phyloP scores from a whole-genome alignment of 2,797 vertebrate species.

The Botia almorhae region DNA sequence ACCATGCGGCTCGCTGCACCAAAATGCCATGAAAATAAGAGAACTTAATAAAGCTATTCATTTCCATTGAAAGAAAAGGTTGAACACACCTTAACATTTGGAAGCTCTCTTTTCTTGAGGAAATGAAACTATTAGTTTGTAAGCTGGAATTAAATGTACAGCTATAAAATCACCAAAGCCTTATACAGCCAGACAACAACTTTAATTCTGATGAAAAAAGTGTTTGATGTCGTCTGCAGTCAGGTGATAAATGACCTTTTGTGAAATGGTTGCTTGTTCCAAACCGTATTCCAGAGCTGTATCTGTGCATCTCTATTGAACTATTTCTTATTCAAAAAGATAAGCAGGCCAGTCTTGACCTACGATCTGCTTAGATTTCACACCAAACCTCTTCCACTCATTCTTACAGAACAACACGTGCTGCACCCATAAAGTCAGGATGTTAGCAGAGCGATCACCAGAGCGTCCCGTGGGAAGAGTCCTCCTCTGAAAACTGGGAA shows the following conservation, averaged over 20 bases:
- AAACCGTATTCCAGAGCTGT: background rate
- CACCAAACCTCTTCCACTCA: constrained; percentile 15
- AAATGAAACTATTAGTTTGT: constrained; percentile 54
- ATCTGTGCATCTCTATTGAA: background rate
- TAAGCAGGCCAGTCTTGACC: constrained; percentile 11
- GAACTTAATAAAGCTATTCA: constrained; percentile 72
- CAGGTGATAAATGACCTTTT: background rate
- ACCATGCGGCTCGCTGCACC: constrained; percentile 58
- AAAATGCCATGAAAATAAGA: constrained; percentile 74
- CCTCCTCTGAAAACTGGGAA: constrained; percentile 45
- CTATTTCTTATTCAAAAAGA: constrained; percentile 18
- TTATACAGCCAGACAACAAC: constrained; percentile 16
- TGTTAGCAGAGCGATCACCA: constrained; percentile 45
- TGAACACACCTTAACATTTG: constrained; percentile 57
- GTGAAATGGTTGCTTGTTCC: background rate
- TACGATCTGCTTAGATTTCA: constrained; percentile 27
- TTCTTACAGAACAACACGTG: constrained; percentile 47
- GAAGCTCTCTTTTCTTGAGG: constrained; percentile 64
- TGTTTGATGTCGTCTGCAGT: background rate
- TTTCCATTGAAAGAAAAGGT: constrained; percentile 71
- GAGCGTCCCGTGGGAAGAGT: constrained; percentile 34
- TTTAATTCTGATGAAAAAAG: constrained; percentile 13
- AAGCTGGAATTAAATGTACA: constrained; percentile 39
- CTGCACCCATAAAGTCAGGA: constrained; percentile 44
- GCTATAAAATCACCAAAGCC: constrained; percentile 33